Base-by-base conservation (phyloP, 2,797 vertebrate species). In the Danio aesculapii region DNA sequence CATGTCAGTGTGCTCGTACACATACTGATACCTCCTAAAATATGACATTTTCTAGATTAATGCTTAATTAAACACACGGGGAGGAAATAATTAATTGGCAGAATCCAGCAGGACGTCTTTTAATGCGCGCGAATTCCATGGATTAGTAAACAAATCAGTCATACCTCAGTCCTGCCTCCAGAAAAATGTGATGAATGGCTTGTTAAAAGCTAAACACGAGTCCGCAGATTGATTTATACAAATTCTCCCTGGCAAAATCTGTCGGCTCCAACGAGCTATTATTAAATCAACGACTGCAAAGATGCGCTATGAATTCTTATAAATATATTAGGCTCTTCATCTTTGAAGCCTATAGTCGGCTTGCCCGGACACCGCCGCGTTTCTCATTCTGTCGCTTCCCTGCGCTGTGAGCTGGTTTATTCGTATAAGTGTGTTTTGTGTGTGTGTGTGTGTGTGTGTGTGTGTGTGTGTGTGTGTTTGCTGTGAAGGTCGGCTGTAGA, bases 211-310 rank as follows among this genome's bases (percentile, higher is more conserved):
- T 84, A 87, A 88, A 88, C 87, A 86, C 69, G 82, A 76, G 75
- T 88, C 89, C 86, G 74, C 62, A 39, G 78, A 89, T 90, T 91
- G 87, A 93, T 93, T 92, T 84, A 84, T 88, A 82, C 75, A 77
- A 76, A 84, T 84, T 87, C 78, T 84, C 64, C 70, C 58, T 71
- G 79, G 82, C 52, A 46, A 61, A 83, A 75, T 8, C 71, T 14
- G 75, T 82, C 73, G 68, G 68, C 50, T 72, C 85, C 85, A 86
- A 59, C 63, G 86, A 81, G 85, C 82, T 70, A 86, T 91, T 87
- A 90, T 87, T 87, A 87, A 88, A 88, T 82, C 83, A 86, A 81
- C 67, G 86, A 73, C 83, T 19, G 39, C 62, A 74, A 86, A 85
- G 82, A 85, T 76, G 80, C 14, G 50, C 17, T 12, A 10, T 47